Percentiles rank a stretch among this genome's conserved stretches.
phyloP scores from a whole-genome alignment of 2,888 invertebrate species.

The Ceramica pisi region DNA sequence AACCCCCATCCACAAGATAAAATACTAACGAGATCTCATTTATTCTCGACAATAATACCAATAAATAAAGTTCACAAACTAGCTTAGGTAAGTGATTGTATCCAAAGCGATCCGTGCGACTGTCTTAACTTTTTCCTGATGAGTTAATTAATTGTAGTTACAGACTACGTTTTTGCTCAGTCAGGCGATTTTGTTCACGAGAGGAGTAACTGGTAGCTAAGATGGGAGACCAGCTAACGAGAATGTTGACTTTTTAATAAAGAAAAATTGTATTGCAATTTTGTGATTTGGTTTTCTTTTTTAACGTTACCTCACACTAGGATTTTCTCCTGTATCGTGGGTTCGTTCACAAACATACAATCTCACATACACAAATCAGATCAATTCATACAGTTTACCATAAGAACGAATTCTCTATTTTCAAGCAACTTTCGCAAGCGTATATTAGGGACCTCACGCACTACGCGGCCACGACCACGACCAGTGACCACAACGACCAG shows the following conservation, averaged over 20 bases:
- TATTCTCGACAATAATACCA: neutral
- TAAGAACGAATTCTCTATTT: no score
- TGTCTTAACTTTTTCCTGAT: constrained; percentile 62
- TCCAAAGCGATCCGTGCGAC: constrained; percentile 36
- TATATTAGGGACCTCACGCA: no score
- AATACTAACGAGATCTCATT: neutral
- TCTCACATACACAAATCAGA: no score
- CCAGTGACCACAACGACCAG: no score
- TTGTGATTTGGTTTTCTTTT: no score
- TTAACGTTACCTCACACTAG: no score
- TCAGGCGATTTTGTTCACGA: constrained; percentile 57
- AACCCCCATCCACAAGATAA: neutral
- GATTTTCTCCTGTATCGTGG: no score
- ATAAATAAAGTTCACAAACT: constrained; percentile 20
- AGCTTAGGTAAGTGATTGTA: constrained; percentile 38
- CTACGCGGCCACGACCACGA: no score
- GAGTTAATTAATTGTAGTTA: constrained; percentile 74
- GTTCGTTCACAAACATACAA: no score
- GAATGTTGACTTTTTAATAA: constrained; percentile 16
- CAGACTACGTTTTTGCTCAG: constrained; percentile 64
- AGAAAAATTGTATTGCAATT: neutral
- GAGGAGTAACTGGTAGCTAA: constrained; percentile 51
- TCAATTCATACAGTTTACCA: no score
- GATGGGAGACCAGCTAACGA: constrained; percentile 47
- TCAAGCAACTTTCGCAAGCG: no score